These are phyloP conservation scores for Conopomorpha cramerella DNA, from an alignment of 1,140 invertebrate species.

Conservation along the genomic window DNA sequence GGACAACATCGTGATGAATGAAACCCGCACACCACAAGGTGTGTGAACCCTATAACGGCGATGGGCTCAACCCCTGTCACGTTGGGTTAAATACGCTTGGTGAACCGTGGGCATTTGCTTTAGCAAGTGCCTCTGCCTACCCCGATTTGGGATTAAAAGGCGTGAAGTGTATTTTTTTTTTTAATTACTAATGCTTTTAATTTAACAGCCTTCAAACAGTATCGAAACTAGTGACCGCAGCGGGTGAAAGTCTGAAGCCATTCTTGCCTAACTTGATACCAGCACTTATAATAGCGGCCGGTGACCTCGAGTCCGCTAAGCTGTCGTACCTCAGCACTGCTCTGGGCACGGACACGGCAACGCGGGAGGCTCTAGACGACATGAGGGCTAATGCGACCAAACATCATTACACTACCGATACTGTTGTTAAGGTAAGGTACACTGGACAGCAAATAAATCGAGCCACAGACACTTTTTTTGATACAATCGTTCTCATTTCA, in stretches of 20 bases:
- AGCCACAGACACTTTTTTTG: no score
- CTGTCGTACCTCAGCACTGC: conserved; percentile 80
- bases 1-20: no score
- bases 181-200: conserved; percentile 2
- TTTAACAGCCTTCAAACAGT: conserved; percentile 76
- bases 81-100: no score
- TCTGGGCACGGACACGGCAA: conserved; percentile 66
- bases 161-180: no score
- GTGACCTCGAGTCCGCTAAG: conserved; percentile 80
- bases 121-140: no score
- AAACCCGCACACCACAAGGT: no score
- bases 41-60: no score
- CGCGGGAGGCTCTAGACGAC: conserved; percentile 76
- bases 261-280: conserved; percentile 82
- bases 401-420: conserved; percentile 85
- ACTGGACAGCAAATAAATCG: no score
- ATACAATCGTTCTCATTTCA: no score
- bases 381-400: conserved; percentile 77
- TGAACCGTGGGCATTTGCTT: no score
- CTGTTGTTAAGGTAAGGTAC: conserved; percentile 73
- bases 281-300: conserved; percentile 81
- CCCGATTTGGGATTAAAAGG: no score
- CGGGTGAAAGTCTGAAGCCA: conserved; percentile 76
- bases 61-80: no score
- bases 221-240: conserved; percentile 79